phyloP scores from a whole-genome alignment of 1,140 invertebrate genomes.

The Drosophila funebris region DNA sequence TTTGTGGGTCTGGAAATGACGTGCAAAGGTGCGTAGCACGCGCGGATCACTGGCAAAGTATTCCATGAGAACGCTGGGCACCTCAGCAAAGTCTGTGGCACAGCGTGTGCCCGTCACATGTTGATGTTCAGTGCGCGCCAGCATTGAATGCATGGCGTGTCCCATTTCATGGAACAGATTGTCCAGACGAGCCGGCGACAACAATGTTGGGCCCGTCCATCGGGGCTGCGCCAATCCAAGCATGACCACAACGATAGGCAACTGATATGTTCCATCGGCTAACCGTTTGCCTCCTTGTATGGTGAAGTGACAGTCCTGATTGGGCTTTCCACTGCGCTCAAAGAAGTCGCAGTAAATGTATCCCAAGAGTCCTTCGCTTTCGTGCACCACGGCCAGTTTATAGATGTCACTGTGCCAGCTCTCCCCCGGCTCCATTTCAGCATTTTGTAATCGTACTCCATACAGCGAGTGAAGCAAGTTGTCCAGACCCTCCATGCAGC shows the following conservation, averaged over 20 bases:
- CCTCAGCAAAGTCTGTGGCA: slow-evolving; percentile 98
- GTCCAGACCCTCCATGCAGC: slow-evolving; percentile 98
- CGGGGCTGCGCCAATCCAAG: slow-evolving; percentile 91
- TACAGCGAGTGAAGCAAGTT: slow-evolving; percentile 92
- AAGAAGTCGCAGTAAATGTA: slow-evolving; percentile 99
- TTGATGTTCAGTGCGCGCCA: slow-evolving; percentile 97
- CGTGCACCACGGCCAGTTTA: slow-evolving; percentile 93
- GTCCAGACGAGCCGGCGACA: slow-evolving; percentile 94
- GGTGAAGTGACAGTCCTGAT: slow-evolving; percentile 99
- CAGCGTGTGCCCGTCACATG: slow-evolving; percentile 99
- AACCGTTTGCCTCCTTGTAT: slow-evolving; percentile 95
- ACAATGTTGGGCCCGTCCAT: slow-evolving; percentile 90
- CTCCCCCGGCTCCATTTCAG: slow-evolving; percentile 90
- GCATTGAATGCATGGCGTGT: slow-evolving; percentile 99
- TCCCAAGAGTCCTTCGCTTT: slow-evolving; percentile 91
- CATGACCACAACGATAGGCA: slow-evolving; percentile 97
- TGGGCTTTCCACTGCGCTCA: slow-evolving; percentile 93
- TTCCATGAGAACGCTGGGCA: slow-evolving; percentile 99
- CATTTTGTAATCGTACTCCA: slow-evolving; percentile 89
- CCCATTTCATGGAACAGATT: slow-evolving; percentile 99
- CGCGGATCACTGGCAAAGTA: slow-evolving; percentile 96
- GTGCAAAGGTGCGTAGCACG: slow-evolving; percentile 93
- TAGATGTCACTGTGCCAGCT: slow-evolving; percentile 94
- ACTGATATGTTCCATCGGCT: slow-evolving; percentile 93
- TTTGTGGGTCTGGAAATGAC: slow-evolving; percentile 95